These are phyloP conservation scores for Baccha elongata DNA, from an alignment of 2,888 invertebrate genomes.

Conservation along the genomic window DNA sequence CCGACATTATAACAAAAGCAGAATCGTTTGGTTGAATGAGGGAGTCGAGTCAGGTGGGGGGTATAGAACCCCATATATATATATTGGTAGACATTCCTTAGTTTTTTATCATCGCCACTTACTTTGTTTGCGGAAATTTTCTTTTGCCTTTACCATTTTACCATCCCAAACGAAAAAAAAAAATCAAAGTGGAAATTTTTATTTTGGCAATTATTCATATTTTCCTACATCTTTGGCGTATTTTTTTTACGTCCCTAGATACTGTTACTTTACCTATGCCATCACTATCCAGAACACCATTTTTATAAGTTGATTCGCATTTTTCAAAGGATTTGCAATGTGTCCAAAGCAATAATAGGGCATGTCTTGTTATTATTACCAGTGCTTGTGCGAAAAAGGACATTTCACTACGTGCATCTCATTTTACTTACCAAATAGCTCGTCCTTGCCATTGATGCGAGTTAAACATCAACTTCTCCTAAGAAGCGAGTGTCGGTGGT, in stretches of 20 bases:
- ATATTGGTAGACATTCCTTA: neutral
- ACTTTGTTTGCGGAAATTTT: slow-evolving; percentile 62
- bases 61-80: neutral
- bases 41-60: neutral
- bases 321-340: slow-evolving; percentile 72
- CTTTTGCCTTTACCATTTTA: neutral
- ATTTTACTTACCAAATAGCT: slow-evolving; percentile 42
- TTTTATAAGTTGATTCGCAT: slow-evolving; percentile 72
- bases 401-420: slow-evolving; percentile 66
- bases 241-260: slow-evolving; percentile 4
- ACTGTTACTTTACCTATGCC: neutral
- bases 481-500: slow-evolving; percentile 54
- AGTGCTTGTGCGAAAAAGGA: slow-evolving; percentile 66
- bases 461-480: slow-evolving; percentile 37
- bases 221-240: slow-evolving; percentile 34
- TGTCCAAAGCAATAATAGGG: slow-evolving; percentile 70
- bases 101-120: slow-evolving; percentile 65
- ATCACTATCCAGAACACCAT: slow-evolving; percentile 1
- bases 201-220: slow-evolving; percentile 70
- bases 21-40: neutral
- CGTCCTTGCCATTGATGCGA: neutral
- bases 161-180: slow-evolving; percentile 5
- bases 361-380: slow-evolving; percentile 71
- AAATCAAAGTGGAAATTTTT: slow-evolving; percentile 67
- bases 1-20: slow-evolving; percentile 58